Evolutionary conservation across 2,888 invertebrate genomes (phyloP), one percentile per base, ranked within the genome.

Genomic region (Drosophila paucipuncta): DNA sequence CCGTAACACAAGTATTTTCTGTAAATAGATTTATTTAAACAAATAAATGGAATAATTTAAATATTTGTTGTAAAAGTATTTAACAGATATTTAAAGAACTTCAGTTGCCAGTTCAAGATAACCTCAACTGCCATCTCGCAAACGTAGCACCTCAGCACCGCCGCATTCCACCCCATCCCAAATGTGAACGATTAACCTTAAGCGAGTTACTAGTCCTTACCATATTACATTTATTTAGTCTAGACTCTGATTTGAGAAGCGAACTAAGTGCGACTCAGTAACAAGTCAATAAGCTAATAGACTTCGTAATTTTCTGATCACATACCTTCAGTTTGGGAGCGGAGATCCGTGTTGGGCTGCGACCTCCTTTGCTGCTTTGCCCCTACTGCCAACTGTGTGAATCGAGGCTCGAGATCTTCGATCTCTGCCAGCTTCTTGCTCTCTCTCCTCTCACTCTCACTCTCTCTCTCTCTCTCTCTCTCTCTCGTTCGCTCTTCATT

Each of bases 291-390:
- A 16, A 1, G 13, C 13, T 35, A 49, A 49, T n/a, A 3, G 1
- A 28, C 18, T 3, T 30, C 7, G 5, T 35, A 35, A 4, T 18
- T 31, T 25, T 28, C 2, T 37, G 10, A 35, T 0, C 13, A 57
- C 71, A 22, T 59, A 72, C 73, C 73, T 72, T 53, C n/a, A 28
- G 22, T 28, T 47, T 2, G 28, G 3, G 5, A 4, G 47, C 28
- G 28, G 11, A 54, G 47, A 16, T 41, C 43, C 33, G 49, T 28
- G 4, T 18, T 6, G n/a, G 43, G 49, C 60, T 64, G 71, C 33
- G 72, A 41, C 28, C 58, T 68, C 53, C 30, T 49, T 61, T 53
- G 50, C 60, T 57, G 80, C 28, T 25, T 33, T 18, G n/a, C 31
- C 25, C 16, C 13, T 49, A 78, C 76, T 78, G 72, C 9, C 22